Conservation (phyloP, 1,140 invertebrate genomes). For the Whitmania pigra region DNA sequence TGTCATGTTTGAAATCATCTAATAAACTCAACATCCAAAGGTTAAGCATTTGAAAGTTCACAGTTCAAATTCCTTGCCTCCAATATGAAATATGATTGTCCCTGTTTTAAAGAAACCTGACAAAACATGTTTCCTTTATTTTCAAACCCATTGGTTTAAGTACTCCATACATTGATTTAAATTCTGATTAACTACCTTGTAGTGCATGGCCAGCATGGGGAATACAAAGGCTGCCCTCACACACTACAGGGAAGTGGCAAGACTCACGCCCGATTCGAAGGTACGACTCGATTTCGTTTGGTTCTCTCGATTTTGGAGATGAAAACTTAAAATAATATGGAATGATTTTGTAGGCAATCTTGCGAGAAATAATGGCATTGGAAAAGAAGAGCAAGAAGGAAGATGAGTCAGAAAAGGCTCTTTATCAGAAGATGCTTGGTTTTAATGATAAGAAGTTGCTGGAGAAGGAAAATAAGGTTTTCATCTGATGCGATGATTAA, state of each 20-base stretch:
- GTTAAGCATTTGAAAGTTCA: no score
- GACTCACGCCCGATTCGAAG: slow-evolving; percentile 36
- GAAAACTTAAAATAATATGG: slow-evolving; percentile 47
- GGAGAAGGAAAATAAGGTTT: no score
- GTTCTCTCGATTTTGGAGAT: slow-evolving; percentile 2
- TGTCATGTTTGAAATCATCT: no score
- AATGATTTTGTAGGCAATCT: slow-evolving; percentile 26
- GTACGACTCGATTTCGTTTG: slow-evolving; percentile 21
- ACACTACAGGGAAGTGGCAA: slow-evolving; percentile 48
- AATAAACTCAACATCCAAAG: no score
- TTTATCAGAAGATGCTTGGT: slow-evolving; percentile 57
- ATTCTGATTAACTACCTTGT: slow-evolving; percentile 15
- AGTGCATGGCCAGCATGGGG: slow-evolving; percentile 53
- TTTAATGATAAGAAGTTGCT: background rate
- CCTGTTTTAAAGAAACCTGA: no score
- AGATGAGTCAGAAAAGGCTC: slow-evolving; percentile 45
- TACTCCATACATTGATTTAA: no score
- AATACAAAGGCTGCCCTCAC: slow-evolving; percentile 51
- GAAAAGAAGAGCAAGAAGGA: slow-evolving; percentile 49
- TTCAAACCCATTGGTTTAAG: no score
- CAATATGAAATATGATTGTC: no score
- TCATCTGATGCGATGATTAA: no score
- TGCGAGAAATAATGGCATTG: slow-evolving; percentile 49
- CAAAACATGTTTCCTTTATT: no score
- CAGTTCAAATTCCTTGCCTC: no score